Base-by-base conservation (phyloP, 2,888 invertebrate species). In the Allophyes oxyacanthae region DNA sequence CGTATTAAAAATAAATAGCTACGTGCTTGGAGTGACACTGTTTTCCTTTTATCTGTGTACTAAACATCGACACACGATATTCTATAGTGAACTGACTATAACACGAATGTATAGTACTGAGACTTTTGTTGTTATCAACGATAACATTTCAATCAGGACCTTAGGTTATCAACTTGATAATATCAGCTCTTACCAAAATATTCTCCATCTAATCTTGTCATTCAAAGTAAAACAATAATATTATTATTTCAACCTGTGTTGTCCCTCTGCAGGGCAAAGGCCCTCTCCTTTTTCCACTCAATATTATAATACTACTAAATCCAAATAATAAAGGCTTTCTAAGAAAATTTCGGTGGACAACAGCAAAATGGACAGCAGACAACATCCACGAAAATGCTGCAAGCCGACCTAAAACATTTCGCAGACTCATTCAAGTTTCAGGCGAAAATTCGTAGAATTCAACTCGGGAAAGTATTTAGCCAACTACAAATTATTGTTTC, bases 41-140 rank as follows among this genome's bases (percentile, higher is more conserved):
- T 77, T 81, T 78, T 74, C 78, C 78, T 80, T 79, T 79, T 77
- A 75, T 71, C 71, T 73, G 61, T 66, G 64, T 64, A 67, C 64
- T 77, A 69, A 75, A 72, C 63, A 69, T 59, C 42, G 41, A 36
- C 41, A 54, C 66, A 71, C 30, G 28, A 41, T 50, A 48, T 41
- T 53, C 67, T 73, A 63, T 45, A 44, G 25, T 13, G 51, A 42
- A 41, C 41, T 42, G 59, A 37, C 44, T 62, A 62, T 54, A 48
- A 55, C 10, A 38, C 11, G 25, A 14, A 49, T 34, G 43, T 11
- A 26, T n/a, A 30, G 20, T 6, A 34, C 33, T 6, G 10, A 40
- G 28, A 20, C 28, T n/a, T 26, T 13, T 34, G 7, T 25, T 2
- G n/a, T 30, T 48, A 48, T 60, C 46, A 30, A 33, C 37, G 25